Evolutionary conservation across 2,888 invertebrate species (phyloP).

Genomic region (Cybosia mesomella): DNA sequence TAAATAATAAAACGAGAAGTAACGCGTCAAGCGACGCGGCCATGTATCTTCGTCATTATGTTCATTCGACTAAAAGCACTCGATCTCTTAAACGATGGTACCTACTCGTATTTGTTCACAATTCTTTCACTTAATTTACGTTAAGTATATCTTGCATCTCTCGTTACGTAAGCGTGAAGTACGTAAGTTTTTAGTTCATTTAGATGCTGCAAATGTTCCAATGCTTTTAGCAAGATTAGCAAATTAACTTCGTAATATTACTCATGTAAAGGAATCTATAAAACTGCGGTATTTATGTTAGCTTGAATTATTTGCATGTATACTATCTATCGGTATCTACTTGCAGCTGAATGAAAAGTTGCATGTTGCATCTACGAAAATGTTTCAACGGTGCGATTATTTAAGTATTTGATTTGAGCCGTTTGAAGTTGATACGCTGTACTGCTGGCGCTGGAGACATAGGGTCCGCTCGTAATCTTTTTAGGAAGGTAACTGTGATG

Average conservation of each 20-base stretch:
- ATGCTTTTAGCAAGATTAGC: constrained; percentile 20
- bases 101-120: constrained; percentile 62
- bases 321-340: background rate
- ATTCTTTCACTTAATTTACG: constrained; percentile 67
- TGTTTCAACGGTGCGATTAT: too few relatives aligned
- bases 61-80: constrained; percentile 71
- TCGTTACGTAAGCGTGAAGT: constrained; percentile 40
- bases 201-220: constrained; percentile 25
- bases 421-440: too few relatives aligned
- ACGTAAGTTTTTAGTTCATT: constrained; percentile 43
- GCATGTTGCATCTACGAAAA: background rate
- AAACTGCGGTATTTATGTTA: constrained; percentile 5
- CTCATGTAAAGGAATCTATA: constrained; percentile 15
- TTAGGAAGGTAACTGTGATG: too few relatives aligned
- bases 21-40: constrained; percentile 35
- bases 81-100: constrained; percentile 62
- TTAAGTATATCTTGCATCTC: constrained; percentile 62
- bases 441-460: too few relatives aligned
- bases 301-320: constrained; percentile 4
- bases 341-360: background rate
- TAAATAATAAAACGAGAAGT: constrained; percentile 29
- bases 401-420: too few relatives aligned
- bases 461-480: too few relatives aligned
- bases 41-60: constrained; percentile 55
- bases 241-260: constrained; percentile 21